Percentiles rank a stretch among this genome's conserved stretches.
These are phyloP conservation scores for Columba guinea DNA, from an alignment of 2,797 vertebrate genomes.

Conservation along the genomic window DNA sequence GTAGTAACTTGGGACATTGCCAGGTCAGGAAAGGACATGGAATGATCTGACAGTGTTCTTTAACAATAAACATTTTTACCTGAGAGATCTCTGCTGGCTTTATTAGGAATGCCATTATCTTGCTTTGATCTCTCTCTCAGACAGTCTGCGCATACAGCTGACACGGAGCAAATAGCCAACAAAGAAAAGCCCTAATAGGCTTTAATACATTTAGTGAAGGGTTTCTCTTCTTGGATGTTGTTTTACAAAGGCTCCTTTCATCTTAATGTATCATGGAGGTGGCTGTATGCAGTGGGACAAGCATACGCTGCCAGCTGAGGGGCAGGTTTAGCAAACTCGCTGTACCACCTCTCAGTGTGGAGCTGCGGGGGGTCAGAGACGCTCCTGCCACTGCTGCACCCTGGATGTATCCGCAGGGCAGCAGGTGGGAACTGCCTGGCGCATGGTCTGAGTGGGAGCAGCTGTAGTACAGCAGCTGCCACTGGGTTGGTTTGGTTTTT, in stretches of 20 bases:
- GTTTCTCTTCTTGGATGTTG: background rate
- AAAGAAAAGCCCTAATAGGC: background rate
- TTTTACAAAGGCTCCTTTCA: slow-evolving; percentile 6
- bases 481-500: background rate
- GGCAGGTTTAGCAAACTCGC: background rate
- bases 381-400: background rate
- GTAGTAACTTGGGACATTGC: background rate
- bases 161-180: background rate
- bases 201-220: background rate
- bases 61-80: background rate
- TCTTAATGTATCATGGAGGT: accelerated
- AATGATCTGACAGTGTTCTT: background rate
- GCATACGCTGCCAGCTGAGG: background rate
- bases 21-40: background rate
- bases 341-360: accelerated
- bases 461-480: background rate
- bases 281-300: background rate
- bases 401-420: background rate
- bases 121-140: slow-evolving; percentile 6
- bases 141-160: background rate
- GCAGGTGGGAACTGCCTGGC: background rate
- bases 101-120: background rate
- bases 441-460: background rate
- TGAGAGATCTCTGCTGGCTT: background rate
- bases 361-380: background rate